A percentile compares a stretch with the other conserved stretches of the same genome.
These are phyloP conservation scores for Coccyzus lansbergi DNA, from an alignment of 2,797 vertebrate genomes.

Conservation along the genomic window DNA sequence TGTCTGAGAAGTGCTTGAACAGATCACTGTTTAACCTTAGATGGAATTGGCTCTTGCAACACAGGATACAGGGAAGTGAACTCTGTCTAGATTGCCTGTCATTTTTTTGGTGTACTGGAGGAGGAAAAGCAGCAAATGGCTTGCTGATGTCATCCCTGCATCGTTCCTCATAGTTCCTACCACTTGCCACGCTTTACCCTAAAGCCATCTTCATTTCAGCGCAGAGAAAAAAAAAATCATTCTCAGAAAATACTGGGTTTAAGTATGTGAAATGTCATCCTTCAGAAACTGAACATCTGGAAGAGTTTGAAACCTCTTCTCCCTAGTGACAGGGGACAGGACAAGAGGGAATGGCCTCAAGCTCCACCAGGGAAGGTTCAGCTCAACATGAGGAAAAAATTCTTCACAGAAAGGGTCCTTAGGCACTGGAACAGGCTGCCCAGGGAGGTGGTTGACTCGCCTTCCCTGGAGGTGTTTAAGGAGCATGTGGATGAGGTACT, in stretches of 20 bases:
- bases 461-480: too few species aligned
- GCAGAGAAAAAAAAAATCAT: not conserved
- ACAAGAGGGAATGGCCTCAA: too few species aligned
- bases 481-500: too few species aligned
- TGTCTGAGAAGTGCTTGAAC: not conserved
- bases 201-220: not conserved
- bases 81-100: accelerated
- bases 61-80: accelerated
- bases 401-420: too few species aligned
- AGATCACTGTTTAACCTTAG: not conserved
- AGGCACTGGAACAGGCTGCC: too few species aligned
- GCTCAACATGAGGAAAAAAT: too few species aligned
- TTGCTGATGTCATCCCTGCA: not conserved
- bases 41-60: not conserved
- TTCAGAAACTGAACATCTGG: not conserved
- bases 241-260: not conserved
- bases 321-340: too few species aligned
- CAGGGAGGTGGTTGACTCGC: too few species aligned
- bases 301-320: not conserved
- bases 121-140: not conserved
- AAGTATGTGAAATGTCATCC: not conserved
- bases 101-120: not conserved
- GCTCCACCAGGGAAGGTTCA: too few species aligned
- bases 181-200: not conserved
- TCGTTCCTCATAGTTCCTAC: not conserved